phyloP scores from a whole-genome alignment of 2,113 vertebrate genomes.

The Ceyx margarethae region DNA sequence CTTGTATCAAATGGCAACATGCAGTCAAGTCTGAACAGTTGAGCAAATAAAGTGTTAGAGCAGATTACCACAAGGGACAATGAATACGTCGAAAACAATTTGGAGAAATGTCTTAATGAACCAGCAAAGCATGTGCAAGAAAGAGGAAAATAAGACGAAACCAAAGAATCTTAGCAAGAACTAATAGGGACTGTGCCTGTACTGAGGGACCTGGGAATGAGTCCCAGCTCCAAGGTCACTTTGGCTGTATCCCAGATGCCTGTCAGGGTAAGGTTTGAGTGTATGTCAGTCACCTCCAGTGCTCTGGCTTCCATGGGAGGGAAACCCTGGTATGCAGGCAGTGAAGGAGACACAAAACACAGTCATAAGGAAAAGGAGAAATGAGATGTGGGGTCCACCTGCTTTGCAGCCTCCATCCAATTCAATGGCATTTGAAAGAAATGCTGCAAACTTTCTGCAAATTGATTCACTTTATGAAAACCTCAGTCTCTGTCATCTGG shows the following conservation, averaged over 20 bases:
- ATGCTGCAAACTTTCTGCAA: background rate
- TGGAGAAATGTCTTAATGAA: conserved; percentile 4
- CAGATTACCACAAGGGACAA: background rate
- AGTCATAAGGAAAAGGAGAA: background rate
- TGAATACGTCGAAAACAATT: background rate
- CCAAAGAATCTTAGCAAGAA: background rate
- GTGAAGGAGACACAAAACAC: background rate
- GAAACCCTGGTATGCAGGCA: background rate
- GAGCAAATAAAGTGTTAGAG: conserved; percentile 14
- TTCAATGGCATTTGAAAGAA: background rate
- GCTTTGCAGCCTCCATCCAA: background rate
- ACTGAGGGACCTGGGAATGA: background rate
- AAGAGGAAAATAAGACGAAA: conserved; percentile 4
- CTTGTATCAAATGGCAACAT: background rate
- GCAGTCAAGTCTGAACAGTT: background rate
- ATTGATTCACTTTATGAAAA: background rate
- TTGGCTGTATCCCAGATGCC: background rate
- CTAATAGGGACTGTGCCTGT: background rate
- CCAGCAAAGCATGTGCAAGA: background rate
- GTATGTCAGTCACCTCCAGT: background rate
- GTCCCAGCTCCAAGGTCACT: background rate
- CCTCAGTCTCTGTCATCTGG: background rate
- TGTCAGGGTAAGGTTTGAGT: background rate
- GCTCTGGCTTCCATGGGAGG: background rate
- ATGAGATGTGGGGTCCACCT: background rate